Base-by-base conservation (phyloP, 1,140 invertebrate genomes). In the Amphibalanus amphitrite region DNA sequence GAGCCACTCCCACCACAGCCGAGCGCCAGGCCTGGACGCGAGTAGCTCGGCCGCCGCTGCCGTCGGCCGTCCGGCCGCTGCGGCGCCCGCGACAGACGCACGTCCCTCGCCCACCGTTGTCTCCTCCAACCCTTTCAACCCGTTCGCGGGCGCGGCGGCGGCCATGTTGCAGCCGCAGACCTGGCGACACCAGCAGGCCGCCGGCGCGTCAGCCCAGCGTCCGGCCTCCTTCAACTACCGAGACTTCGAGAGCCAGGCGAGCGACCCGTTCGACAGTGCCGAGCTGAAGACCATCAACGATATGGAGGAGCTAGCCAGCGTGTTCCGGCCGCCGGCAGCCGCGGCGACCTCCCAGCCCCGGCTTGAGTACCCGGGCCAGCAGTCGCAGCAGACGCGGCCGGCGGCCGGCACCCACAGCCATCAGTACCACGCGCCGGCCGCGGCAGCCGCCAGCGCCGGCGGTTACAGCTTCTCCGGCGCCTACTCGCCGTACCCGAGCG, bases 221-320 rank as follows among this genome's bases (percentile, higher is more conserved):
- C 6, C 6, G 6, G 17, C 6, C 17, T 6, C 6, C 38, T 65
- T 78, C 25, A 77, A 76, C 70, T 74, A 77, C 69, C 75, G 75
- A 70, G 79, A 80, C 69, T 80, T 80, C 75, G 79, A 80, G 74
- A 76, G 76, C 69, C 77, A 79, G 71, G 77, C 75, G 17, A 80
- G 77, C 77, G 75, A 76, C 68, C 79, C 79, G 13, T 80, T 80
- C 75, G 79, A 80, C 73, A 77, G 77, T 71, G 75, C 79, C 71
- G 78, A 79, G 67, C 73, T 80, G 0, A 78, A 81, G 71, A 78
- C 78, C 8, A 76, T 80, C 28, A 79, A 80, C 75, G 79, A 80
- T 40, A 74, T 81, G 67, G 78, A 80, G 75, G 80, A 80, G 72
- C 73, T 80, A n/a, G 78, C 78, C 64, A 75, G 75, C 47, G 75